These are phyloP conservation scores for Gymnothorax reevesii DNA, from an alignment of 2,797 vertebrate genomes.

Conservation along the genomic window DNA sequence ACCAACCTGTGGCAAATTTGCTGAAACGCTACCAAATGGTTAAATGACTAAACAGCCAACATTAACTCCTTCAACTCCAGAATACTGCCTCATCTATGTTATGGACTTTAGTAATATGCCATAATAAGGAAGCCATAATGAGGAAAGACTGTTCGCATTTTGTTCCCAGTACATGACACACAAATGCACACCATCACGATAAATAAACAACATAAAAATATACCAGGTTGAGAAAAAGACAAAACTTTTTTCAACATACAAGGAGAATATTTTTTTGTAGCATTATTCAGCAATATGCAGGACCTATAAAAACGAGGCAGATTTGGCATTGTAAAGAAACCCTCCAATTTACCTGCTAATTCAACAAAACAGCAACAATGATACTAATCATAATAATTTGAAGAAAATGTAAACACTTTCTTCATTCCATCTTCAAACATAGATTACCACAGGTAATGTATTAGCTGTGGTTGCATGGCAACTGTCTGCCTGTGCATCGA, in stretches of 20 bases:
- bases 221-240: background rate
- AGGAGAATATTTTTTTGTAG: background rate
- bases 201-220: background rate
- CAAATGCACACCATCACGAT: too few species aligned
- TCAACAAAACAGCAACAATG: background rate
- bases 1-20: too few species aligned
- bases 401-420: background rate
- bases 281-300: background rate
- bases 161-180: too few species aligned
- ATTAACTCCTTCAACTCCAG: background rate
- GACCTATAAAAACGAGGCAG: background rate
- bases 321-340: background rate
- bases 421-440: background rate
- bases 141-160: too few species aligned
- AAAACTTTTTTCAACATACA: background rate
- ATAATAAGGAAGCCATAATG: too few species aligned
- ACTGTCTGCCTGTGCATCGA: background rate
- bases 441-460: background rate
- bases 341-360: background rate
- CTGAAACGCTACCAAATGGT: background rate
- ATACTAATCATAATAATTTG: too few species aligned
- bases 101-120: too few species aligned
- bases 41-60: background rate
- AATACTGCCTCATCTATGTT: too few species aligned
- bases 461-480: background rate